Conservation (phyloP, 2,797 vertebrate species). For the Brachyrhaphis roseni region DNA sequence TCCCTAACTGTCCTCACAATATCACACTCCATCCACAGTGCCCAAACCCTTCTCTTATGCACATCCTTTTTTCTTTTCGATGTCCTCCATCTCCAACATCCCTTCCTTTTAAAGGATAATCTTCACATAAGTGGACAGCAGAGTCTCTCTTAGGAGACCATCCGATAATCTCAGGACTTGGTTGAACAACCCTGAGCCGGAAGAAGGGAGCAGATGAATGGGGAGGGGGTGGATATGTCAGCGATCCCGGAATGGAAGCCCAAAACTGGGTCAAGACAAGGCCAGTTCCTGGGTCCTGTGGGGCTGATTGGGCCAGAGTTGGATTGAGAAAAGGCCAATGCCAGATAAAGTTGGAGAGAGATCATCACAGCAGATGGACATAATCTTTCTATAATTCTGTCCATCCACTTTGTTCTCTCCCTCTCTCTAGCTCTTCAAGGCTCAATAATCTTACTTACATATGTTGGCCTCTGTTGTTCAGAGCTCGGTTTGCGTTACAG, state of each 20-base stretch:
- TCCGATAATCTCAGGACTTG: conserved; percentile 73
- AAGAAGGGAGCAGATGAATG: conserved; percentile 11
- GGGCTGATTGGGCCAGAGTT: conserved; percentile 76
- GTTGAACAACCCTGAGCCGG: conserved; percentile 36
- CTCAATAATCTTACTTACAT: conserved; percentile 29
- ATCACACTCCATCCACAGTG: conserved; percentile 55
- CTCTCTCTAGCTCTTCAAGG: conserved; percentile 45
- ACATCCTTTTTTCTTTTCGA: conserved; percentile 76
- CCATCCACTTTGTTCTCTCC: conserved; percentile 38
- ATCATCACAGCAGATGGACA: conserved; percentile 67
- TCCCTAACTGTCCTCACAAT: conserved; percentile 55
- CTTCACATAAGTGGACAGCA: conserved; percentile 93
- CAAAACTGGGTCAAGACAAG: conserved; percentile 86
- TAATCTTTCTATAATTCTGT: conserved; percentile 49
- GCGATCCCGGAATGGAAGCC: conserved; percentile 65
- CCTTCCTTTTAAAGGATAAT: conserved; percentile 91
- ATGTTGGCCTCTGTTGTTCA: conserved; percentile 5
- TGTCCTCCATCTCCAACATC: conserved; percentile 61
- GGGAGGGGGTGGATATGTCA: conserved; percentile 20
- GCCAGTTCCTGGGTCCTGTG: conserved; percentile 53
- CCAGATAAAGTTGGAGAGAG: conserved; percentile 62
- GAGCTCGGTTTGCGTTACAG: not conserved
- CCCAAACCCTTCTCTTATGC: conserved; percentile 65
- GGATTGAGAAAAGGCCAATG: conserved; percentile 77
- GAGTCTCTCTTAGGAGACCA: conserved; percentile 76